Conservation (phyloP, 2,888 invertebrate genomes). For the Diachrysia chrysitis region DNA sequence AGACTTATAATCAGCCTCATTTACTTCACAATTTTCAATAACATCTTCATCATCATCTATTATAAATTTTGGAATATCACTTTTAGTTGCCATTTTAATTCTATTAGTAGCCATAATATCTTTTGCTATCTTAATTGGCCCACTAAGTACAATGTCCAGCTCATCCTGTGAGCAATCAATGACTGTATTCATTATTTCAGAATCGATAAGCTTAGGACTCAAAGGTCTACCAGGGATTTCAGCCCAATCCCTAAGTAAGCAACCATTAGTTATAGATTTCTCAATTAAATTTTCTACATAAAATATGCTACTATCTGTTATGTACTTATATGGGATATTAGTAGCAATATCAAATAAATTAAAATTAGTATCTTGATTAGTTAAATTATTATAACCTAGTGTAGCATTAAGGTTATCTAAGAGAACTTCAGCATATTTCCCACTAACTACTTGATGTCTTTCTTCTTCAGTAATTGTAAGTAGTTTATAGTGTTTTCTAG, state of each 20-base stretch:
- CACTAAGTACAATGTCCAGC: conserved; percentile 79
- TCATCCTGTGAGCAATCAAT: conserved; percentile 77
- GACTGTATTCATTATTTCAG: conserved; percentile 67
- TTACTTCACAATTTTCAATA: neutral
- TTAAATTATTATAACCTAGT: conserved; percentile 20
- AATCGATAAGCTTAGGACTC: conserved; percentile 80
- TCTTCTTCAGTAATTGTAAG: conserved; percentile 69
- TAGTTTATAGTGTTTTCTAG: conserved; percentile 73
- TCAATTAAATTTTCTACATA: conserved; percentile 85
- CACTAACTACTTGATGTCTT: conserved; percentile 73
- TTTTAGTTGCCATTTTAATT: neutral
- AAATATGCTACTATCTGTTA: conserved; percentile 75
- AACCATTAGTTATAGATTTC: conserved; percentile 76
- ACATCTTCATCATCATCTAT: conserved; percentile 18
- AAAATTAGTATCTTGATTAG: conserved; percentile 27
- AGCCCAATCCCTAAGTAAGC: conserved; percentile 90
- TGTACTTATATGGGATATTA: conserved; percentile 67
- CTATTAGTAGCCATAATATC: conserved; percentile 62
- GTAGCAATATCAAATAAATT: conserved; percentile 71
- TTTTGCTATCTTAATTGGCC: conserved; percentile 69
- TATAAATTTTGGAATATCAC: conserved; percentile 13
- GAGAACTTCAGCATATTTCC: conserved; percentile 78
- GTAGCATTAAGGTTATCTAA: conserved; percentile 62
- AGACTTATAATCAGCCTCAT: neutral
- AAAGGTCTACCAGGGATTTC: conserved; percentile 90